These are phyloP conservation scores for Cercopithecus mona DNA, from an alignment of 2,113 vertebrate genomes.

Conservation along the genomic window DNA sequence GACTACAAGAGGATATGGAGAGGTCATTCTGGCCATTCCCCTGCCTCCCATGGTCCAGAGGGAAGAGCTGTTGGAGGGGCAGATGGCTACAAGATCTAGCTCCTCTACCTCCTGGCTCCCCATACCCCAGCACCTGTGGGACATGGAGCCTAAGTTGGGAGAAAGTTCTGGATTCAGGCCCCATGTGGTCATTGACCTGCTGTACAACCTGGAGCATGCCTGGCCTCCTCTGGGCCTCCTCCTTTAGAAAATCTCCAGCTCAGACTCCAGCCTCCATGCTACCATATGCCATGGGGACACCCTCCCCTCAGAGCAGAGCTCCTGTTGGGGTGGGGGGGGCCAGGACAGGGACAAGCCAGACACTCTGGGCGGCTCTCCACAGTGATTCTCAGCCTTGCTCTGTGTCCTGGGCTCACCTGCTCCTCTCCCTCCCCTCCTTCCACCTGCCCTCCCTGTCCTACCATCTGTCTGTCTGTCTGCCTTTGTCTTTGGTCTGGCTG, in stretches of 20 bases:
- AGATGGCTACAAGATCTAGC: background rate
- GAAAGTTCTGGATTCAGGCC: background rate
- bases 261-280: background rate
- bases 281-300: background rate
- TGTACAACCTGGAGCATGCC: background rate
- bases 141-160: background rate
- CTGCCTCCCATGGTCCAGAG: background rate
- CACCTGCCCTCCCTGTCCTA: background rate
- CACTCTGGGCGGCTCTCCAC: background rate
- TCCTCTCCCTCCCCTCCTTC: background rate
- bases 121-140: background rate
- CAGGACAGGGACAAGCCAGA: background rate
- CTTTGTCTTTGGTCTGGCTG: background rate
- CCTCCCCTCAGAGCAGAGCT: background rate
- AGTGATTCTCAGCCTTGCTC: background rate
- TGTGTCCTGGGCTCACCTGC: background rate
- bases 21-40: background rate
- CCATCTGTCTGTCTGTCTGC: slow-evolving; percentile 18
- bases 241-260: background rate
- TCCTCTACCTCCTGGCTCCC: background rate
- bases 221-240: slow-evolving; percentile 10
- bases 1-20: background rate
- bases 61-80: background rate
- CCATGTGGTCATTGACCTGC: background rate
- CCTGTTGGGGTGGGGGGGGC: background rate